A percentile compares a stretch with the other conserved stretches of the same genome.
Conservation (phyloP, 2,113 vertebrate genomes). For the Epinephelus lanceolatus region DNA sequence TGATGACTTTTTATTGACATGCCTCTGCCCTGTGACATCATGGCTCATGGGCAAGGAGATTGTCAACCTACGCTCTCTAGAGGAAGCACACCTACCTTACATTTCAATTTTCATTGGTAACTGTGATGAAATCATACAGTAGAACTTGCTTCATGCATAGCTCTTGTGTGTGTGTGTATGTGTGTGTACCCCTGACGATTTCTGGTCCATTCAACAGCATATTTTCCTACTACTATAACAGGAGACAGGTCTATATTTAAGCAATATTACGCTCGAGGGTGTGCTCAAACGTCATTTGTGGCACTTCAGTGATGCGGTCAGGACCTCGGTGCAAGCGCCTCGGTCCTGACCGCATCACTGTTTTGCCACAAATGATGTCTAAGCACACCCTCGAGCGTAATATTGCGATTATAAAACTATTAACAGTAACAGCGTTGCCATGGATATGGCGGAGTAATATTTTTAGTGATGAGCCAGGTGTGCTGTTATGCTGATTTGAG, state of each 20-base stretch:
- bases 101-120: not conserved
- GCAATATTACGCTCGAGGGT: too few relatives aligned
- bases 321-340: too few relatives aligned
- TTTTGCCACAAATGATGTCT: too few relatives aligned
- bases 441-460: too few relatives aligned
- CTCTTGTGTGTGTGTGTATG: not conserved
- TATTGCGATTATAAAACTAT: too few relatives aligned
- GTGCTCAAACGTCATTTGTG: too few relatives aligned
- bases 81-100: not conserved
- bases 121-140: not conserved
- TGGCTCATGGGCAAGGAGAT: not conserved
- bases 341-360: too few relatives aligned
- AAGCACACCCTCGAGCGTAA: too few relatives aligned
- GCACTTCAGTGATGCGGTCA: too few relatives aligned
- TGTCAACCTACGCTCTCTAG: slow-evolving; percentile 31
- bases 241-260: not conserved
- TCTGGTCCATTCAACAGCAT: not conserved
- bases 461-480: too few relatives aligned
- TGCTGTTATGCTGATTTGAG: too few relatives aligned
- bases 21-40: slow-evolving; percentile 5
- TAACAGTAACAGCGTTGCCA: too few relatives aligned
- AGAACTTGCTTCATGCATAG: not conserved
- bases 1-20: not conserved
- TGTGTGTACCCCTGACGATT: not conserved
- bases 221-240: not conserved